Evolutionary conservation across 2,888 invertebrate species (phyloP), one percentile per base, ranked within the genome.

Genomic region (Hydrotaea diabolus): DNA sequence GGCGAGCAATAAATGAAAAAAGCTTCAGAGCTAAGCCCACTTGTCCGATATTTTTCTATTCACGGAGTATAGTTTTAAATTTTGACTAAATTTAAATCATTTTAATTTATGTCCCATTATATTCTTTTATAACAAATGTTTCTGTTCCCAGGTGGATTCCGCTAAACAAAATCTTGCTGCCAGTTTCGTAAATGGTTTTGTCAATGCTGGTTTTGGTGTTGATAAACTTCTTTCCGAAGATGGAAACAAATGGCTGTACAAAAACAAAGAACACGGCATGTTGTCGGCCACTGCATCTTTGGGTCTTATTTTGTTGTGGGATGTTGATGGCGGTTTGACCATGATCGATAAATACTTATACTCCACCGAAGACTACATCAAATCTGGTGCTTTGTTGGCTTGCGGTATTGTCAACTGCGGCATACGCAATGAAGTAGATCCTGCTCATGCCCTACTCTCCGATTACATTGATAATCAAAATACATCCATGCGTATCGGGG

Each of bases 291-390:
- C 99, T 0, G 99, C 99, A 0, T 98, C 99, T 0, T 94, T 99
- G 39, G 99, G 99, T 39, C 94, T 99, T 89, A 96, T 99, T 80
- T 95, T 98, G 87, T 93, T 99, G 53, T 99, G 99, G 99, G 99
- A 99, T 92, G 98, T 99, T 1, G 99, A 99, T 92, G 98, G 98
- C 46, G 99, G 99, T 62, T 93, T 99, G 77, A 97, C 98, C 0
- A 98, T 99, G 88, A 99, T 99, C 88, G 99, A 99, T 93, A 99
- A 99, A 92, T 99, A 99, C 92, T 93, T 99, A 8, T 98, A 99
- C 91, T 97, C 98, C 0, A 96, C 97, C 0, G 98, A 98, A 89
- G 98, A 98, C 90, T 97, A 98, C 92, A 98, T 99, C 86, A 99
- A 99, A 94, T 97, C 98, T 0, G 99, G 99, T 0, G 99, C 99